Conservation (phyloP, 2,113 vertebrate genomes). For the Dasyprocta punctata region DNA sequence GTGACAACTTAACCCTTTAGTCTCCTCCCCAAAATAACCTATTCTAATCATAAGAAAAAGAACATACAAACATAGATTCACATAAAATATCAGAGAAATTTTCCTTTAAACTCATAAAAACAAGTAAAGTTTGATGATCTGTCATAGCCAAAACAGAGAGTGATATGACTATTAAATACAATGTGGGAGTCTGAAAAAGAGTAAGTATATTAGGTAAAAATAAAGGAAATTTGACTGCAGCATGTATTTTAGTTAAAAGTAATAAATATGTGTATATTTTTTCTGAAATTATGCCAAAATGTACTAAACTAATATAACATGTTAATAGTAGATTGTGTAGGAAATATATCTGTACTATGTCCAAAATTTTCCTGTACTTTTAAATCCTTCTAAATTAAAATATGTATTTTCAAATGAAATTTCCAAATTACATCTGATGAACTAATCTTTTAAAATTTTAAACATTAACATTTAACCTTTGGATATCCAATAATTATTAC, state of each 20-base stretch:
- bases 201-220: neutral
- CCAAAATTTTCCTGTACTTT: neutral
- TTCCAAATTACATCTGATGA: neutral
- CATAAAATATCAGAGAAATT: neutral
- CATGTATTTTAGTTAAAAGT: neutral
- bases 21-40: neutral
- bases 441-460: neutral
- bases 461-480: neutral
- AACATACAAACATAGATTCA: neutral
- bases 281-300: neutral
- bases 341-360: neutral
- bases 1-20: neutral
- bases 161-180: neutral
- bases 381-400: slow-evolving; percentile 19
- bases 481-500: neutral
- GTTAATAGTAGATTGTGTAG: neutral
- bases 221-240: neutral
- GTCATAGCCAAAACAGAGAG: neutral
- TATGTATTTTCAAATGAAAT: neutral
- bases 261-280: neutral
- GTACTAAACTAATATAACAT: neutral
- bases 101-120: neutral
- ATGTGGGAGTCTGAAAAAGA: neutral
- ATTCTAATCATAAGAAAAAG: neutral
- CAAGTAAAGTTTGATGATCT: neutral